phyloP scores from a whole-genome alignment of 1,140 invertebrate species.

The Aradophagus sp. region DNA sequence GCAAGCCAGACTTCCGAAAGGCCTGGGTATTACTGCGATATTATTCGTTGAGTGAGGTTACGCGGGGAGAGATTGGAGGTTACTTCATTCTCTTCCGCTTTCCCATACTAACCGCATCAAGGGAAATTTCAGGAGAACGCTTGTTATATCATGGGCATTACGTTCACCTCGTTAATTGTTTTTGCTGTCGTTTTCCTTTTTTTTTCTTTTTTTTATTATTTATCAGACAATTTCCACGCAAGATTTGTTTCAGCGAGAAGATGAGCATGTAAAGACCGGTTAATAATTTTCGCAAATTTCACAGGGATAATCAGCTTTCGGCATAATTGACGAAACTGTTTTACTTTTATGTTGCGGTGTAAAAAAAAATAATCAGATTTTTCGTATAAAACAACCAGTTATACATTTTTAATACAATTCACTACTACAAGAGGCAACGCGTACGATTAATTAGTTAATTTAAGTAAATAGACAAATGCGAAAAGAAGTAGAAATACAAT shows the following conservation, averaged over 20 bases:
- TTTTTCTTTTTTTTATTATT: slow-evolving; percentile 25
- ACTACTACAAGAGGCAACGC: no score
- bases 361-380: no score
- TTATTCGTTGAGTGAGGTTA: slow-evolving; percentile 55
- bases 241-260: slow-evolving; percentile 6
- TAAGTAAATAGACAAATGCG: no score
- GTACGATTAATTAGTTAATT: no score
- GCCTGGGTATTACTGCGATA: slow-evolving; percentile 53
- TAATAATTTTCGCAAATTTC: slow-evolving; percentile 13
- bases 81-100: slow-evolving; percentile 56
- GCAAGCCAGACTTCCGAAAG: slow-evolving; percentile 53
- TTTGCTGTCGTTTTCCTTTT: slow-evolving; percentile 30
- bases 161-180: slow-evolving; percentile 54
- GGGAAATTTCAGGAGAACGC: slow-evolving; percentile 54
- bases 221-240: slow-evolving; percentile 22
- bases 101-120: slow-evolving; percentile 57
- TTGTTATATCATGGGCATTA: slow-evolving; percentile 53
- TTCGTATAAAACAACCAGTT: no score
- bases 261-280: slow-evolving; percentile 9
- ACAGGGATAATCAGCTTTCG: slow-evolving; percentile 7
- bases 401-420: no score
- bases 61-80: slow-evolving; percentile 48
- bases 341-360: no score
- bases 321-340: background rate
- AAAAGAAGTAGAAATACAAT: no score